Evolutionary conservation across 1,140 invertebrate species (phyloP).

Genomic region (Macrobrachium nipponense): DNA sequence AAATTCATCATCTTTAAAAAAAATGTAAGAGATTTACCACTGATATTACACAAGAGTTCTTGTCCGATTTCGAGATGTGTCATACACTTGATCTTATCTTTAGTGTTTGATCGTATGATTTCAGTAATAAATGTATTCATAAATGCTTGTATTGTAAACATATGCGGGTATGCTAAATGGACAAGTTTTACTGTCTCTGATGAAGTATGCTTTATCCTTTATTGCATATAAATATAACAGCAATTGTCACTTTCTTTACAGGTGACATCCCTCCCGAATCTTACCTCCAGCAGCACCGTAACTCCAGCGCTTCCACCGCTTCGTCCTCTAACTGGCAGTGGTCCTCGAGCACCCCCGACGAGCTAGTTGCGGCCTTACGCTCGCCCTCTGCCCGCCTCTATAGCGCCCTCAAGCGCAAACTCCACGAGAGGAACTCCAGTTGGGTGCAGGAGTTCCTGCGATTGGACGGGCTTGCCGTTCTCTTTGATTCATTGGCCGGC

Average conservation of each 20-base stretch:
- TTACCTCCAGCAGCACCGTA: not conserved
- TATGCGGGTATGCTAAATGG: not conserved
- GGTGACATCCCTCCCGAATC: not conserved
- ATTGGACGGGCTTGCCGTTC: slow-evolving; percentile 5
- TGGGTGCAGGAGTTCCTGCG: slow-evolving; percentile 15
- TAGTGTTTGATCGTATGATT: too few species aligned
- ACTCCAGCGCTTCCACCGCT: not conserved
- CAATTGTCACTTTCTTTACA: not conserved
- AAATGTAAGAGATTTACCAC: too few species aligned
- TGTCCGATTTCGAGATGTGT: too few species aligned
- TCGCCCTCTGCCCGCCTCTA: slow-evolving; percentile 13
- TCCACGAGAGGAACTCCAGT: not conserved
- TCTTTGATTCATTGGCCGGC: slow-evolving; percentile 28
- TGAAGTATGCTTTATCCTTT: too few species aligned
- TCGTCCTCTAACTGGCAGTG: slow-evolving; percentile 13
- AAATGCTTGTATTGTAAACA: not conserved
- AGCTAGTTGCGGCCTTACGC: slow-evolving; percentile 15
- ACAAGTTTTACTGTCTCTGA: not conserved
- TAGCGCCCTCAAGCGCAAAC: not conserved
- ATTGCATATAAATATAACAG: not conserved
- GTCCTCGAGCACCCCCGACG: slow-evolving; percentile 8
- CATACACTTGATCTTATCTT: too few species aligned
- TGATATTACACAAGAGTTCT: too few species aligned
- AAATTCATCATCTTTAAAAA: too few species aligned
- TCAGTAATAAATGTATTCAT: too few species aligned